phyloP scores from a whole-genome alignment of 1,140 invertebrate genomes.

The Macrobrachium rosenbergii region DNA sequence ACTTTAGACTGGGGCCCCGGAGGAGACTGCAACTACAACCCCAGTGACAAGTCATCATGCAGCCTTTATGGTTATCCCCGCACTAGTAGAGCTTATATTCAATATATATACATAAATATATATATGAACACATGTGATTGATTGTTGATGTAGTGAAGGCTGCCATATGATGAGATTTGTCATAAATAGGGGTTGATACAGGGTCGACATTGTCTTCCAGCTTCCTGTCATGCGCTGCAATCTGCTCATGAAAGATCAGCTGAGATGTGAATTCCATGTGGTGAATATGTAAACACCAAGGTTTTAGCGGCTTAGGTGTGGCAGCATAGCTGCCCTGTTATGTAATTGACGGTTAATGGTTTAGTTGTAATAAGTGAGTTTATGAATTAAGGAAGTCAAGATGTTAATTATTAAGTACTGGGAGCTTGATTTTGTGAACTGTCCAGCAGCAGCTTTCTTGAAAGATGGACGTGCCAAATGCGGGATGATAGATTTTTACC shows the following conservation, averaged over 20 bases:
- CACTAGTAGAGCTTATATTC: constrained; percentile 62
- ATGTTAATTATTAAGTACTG: constrained; percentile 63
- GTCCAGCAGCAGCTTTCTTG: constrained; percentile 56
- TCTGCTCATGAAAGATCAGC: constrained; percentile 57
- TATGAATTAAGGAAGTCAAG: constrained; percentile 61
- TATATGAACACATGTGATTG: constrained; percentile 14
- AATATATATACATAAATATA: constrained; percentile 14
- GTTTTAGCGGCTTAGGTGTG: constrained; percentile 59
- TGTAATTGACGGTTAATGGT: constrained; percentile 63
- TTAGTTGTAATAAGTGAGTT: constrained; percentile 64
- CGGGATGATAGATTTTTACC: constrained; percentile 30
- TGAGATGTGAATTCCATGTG: constrained; percentile 60
- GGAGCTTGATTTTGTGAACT: constrained; percentile 64
- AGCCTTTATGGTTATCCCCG: constrained; percentile 58
- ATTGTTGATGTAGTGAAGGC: constrained; percentile 63
- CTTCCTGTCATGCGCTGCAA: constrained; percentile 61
- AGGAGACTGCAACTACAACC: constrained; percentile 50
- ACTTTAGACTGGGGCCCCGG: constrained; percentile 37
- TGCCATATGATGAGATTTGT: constrained; percentile 40
- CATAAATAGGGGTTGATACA: constrained; percentile 53
- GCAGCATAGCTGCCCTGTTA: constrained; percentile 64
- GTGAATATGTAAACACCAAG: constrained; percentile 60
- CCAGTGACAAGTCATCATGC: constrained; percentile 48
- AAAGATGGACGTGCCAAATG: constrained; percentile 63
- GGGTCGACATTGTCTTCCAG: constrained; percentile 63